Percentiles rank a stretch among this genome's conserved stretches.
Evolutionary conservation across 2,888 invertebrate species (phyloP).

Genomic region (Tanypteryx hageni): DNA sequence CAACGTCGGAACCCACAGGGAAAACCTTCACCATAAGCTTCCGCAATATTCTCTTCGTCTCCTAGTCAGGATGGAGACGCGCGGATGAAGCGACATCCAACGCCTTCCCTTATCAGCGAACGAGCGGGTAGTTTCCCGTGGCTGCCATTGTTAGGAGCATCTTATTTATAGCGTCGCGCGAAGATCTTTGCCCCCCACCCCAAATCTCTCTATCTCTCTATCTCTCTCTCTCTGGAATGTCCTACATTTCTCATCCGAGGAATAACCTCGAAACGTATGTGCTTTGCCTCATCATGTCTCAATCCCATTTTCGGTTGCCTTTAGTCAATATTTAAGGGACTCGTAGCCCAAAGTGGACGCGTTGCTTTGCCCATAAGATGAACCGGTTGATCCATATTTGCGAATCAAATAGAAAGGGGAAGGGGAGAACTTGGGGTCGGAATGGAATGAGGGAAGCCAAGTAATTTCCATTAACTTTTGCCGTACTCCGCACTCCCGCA

Average conservation of each 20-base stretch:
- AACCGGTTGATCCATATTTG: constrained; percentile 59
- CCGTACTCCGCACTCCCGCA: neutral
- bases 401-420: constrained; percentile 34
- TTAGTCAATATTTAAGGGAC: constrained; percentile 53
- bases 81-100: too few relatives aligned
- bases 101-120: too few relatives aligned
- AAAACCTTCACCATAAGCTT: neutral
- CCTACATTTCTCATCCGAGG: neutral
- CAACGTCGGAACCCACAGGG: too few relatives aligned
- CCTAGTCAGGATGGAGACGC: neutral
- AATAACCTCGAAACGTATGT: neutral
- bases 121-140: neutral
- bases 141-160: neutral
- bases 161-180: neutral
- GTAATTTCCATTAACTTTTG: constrained; percentile 51
- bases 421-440: neutral
- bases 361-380: constrained; percentile 4
- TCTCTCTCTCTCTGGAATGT: neutral
- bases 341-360: constrained; percentile 57
- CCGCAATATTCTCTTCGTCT: neutral
- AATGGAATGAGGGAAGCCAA: neutral
- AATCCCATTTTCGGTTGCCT: constrained; percentile 51
- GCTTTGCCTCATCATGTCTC: constrained; percentile 33
- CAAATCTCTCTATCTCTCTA: neutral
- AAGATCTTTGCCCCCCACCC: neutral